A percentile compares a stretch with the other conserved stretches of the same genome.
phyloP scores from a whole-genome alignment of 1,140 invertebrate species.

The Liolophura sinensis region DNA sequence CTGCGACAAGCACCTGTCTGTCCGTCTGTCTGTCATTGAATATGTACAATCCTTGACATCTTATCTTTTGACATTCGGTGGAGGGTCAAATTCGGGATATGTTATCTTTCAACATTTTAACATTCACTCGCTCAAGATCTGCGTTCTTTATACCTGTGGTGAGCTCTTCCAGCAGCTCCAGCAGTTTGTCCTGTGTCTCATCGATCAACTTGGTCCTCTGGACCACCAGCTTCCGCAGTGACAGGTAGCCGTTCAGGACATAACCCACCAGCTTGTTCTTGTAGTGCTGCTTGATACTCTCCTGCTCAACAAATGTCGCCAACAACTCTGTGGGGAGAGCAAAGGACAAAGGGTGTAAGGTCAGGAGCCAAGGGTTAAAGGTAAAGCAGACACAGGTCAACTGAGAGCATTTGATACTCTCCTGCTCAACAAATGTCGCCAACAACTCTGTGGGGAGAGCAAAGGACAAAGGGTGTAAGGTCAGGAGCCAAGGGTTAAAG shows the following conservation, averaged over 20 bases:
- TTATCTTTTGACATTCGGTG: too few relatives aligned
- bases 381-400: not conserved
- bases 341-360: constrained; percentile 64
- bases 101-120: too few relatives aligned
- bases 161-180: constrained; percentile 95
- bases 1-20: too few relatives aligned
- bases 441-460: constrained; percentile 79
- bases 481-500: constrained; percentile 69
- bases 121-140: not conserved
- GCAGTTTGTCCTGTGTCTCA: constrained; percentile 93
- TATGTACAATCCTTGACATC: too few relatives aligned
- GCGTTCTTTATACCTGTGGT: constrained; percentile 72
- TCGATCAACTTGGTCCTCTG: constrained; percentile 94
- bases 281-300: constrained; percentile 80
- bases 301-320: constrained; percentile 71
- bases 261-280: constrained; percentile 87
- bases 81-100: too few relatives aligned
- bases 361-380: constrained; percentile 69
- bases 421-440: constrained; percentile 71
- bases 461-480: constrained; percentile 64
- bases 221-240: constrained; percentile 85
- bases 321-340: constrained; percentile 79
- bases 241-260: constrained; percentile 91
- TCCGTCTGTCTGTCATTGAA: too few relatives aligned
- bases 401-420: constrained; percentile 73